phyloP scores from a whole-genome alignment of 2,113 vertebrate species.

The Alligator sinensis region DNA sequence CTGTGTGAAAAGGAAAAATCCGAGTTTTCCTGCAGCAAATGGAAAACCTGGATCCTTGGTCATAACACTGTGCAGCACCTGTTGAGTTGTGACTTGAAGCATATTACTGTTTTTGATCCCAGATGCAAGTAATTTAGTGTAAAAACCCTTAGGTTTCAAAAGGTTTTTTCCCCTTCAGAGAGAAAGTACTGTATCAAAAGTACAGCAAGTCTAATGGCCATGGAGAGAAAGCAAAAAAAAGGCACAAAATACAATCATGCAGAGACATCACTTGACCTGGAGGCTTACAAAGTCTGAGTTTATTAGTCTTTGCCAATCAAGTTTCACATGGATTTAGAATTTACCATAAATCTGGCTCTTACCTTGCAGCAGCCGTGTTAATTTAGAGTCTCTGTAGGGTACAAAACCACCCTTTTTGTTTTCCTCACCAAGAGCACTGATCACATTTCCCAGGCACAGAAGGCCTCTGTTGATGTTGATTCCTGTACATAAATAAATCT shows the following conservation, averaged over 20 bases:
- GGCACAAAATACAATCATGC: background rate
- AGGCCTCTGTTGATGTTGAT: constrained; percentile 97
- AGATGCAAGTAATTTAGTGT: background rate
- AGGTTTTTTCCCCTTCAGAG: background rate
- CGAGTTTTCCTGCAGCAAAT: too few relatives aligned
- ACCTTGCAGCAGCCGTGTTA: constrained; percentile 96
- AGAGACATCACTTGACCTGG: background rate
- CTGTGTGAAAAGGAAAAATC: too few relatives aligned
- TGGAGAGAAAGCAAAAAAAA: background rate
- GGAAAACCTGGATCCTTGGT: background rate
- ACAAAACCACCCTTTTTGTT: constrained; percentile 91
- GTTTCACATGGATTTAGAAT: background rate
- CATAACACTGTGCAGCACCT: background rate
- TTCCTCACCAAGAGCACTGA: constrained; percentile 97
- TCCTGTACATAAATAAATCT: constrained; percentile 74
- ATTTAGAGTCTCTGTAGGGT: constrained; percentile 97
- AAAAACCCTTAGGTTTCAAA: background rate
- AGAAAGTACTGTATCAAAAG: background rate
- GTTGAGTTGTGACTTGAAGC: background rate
- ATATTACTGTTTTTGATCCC: background rate
- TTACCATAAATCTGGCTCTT: background rate
- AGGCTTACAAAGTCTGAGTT: accelerated
- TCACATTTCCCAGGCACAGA: constrained; percentile 94
- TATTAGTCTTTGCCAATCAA: background rate
- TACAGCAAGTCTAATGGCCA: background rate